These are phyloP conservation scores for Taenaris catops DNA, from an alignment of 2,888 invertebrate genomes.

Conservation along the genomic window DNA sequence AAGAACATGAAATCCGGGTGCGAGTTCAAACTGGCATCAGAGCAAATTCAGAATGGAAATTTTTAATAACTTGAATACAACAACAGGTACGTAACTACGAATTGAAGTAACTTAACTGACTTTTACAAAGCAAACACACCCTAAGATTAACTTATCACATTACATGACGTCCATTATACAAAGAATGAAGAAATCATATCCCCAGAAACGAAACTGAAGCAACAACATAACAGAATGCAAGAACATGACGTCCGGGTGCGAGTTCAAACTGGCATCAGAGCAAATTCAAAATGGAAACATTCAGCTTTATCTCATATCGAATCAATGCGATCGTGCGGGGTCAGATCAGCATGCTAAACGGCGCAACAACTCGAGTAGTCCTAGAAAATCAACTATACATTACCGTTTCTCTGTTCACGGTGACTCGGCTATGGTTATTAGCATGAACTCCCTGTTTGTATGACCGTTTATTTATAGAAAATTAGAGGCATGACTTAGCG, in stretches of 20 bases:
- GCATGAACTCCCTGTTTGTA: constrained; percentile 9
- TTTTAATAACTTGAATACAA: too few species aligned
- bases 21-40: constrained; percentile 60
- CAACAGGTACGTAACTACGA: too few species aligned
- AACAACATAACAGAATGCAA: constrained; percentile 58
- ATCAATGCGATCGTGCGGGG: constrained; percentile 64
- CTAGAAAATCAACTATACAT: constrained; percentile 15
- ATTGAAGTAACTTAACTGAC: too few species aligned
- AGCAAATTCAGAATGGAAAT: constrained; percentile 64
- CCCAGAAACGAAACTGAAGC: constrained; percentile 38
- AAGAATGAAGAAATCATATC: constrained; percentile 46
- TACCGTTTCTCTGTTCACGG: constrained; percentile 22
- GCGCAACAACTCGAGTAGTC: constrained; percentile 38
- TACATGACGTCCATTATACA: too few species aligned
- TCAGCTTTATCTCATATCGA: constrained; percentile 64
- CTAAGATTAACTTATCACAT: too few species aligned
- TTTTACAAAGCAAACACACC: too few species aligned
- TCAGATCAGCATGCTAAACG: constrained; percentile 64
- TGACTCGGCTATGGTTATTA: constrained; percentile 35
- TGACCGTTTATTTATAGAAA: too few species aligned
- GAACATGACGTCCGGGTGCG: constrained; percentile 73
- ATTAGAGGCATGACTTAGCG: too few species aligned
- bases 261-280: constrained; percentile 60
- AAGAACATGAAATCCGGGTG: constrained; percentile 74
- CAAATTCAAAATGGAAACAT: constrained; percentile 65